Conservation (phyloP, 2,888 invertebrate species). For the Lasioglossum malachurum region DNA sequence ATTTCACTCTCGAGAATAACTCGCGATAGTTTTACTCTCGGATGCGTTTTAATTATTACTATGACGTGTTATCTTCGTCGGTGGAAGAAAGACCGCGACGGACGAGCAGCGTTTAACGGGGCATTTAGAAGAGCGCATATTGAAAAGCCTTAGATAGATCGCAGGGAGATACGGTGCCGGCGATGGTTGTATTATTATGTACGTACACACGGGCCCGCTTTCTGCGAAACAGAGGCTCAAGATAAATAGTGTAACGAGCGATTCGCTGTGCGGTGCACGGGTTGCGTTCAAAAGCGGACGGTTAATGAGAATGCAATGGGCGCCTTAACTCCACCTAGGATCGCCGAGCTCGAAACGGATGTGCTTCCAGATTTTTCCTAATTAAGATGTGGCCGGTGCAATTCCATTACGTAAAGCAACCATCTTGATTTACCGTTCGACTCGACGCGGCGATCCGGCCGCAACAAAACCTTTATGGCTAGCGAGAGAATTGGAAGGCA, state of each 20-base stretch:
- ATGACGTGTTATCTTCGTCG: background rate
- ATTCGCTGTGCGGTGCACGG: slow-evolving; percentile 45
- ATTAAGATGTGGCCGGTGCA: slow-evolving; percentile 76
- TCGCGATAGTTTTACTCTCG: too few relatives aligned
- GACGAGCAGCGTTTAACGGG: slow-evolving; percentile 14
- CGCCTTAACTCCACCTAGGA: slow-evolving; percentile 75
- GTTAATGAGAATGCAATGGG: slow-evolving; percentile 78
- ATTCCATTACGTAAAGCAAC: slow-evolving; percentile 77
- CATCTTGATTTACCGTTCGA: slow-evolving; percentile 76
- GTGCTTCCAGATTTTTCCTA: slow-evolving; percentile 74
- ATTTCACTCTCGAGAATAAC: too few relatives aligned
- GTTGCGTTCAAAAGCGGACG: slow-evolving; percentile 67
- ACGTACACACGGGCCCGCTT: slow-evolving; percentile 60
- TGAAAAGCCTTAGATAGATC: slow-evolving; percentile 31
- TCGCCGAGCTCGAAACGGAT: slow-evolving; percentile 74
- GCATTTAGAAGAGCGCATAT: slow-evolving; percentile 30
- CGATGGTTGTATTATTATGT: slow-evolving; percentile 49
- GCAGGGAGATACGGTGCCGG: slow-evolving; percentile 4
- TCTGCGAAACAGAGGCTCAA: slow-evolving; percentile 70
- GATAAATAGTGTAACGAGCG: slow-evolving; percentile 71
- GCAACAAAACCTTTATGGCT: slow-evolving; percentile 65
- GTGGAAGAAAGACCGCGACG: too few relatives aligned
- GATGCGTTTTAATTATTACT: background rate
- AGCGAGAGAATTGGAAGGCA: slow-evolving; percentile 59
- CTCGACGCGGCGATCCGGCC: slow-evolving; percentile 50